phyloP scores from a whole-genome alignment of 37 sponge, comb jelly and placozoan species.

The Petrosia ficiformis region DNA sequence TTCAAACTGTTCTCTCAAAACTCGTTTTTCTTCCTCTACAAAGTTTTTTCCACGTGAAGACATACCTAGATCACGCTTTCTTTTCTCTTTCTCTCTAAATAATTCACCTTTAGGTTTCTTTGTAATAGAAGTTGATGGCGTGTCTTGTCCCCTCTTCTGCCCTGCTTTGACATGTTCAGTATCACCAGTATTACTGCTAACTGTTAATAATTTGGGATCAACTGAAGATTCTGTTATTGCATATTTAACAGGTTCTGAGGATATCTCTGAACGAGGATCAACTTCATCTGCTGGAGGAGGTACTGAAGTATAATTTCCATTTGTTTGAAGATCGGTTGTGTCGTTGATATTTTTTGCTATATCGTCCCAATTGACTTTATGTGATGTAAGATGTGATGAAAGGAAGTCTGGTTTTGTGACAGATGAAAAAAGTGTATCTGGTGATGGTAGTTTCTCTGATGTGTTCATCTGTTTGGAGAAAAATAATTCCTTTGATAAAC shows the following conservation, averaged over 20 bases:
- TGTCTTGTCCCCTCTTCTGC: not conserved
- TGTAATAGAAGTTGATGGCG: not conserved
- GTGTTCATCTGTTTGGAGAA: not conserved
- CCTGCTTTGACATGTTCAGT: conserved; percentile 13
- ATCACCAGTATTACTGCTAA: not conserved
- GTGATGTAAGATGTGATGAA: not conserved
- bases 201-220: not conserved
- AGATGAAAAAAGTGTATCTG: conserved; percentile 62
- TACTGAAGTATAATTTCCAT: conserved; percentile 29
- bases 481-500: too few species aligned
- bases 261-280: conserved; percentile 15
- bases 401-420: conserved; percentile 73
- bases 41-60: conserved; percentile 81
- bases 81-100: conserved; percentile 72
- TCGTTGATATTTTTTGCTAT: conserved; percentile 38
- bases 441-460: conserved; percentile 69
- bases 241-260: conserved; percentile 44
- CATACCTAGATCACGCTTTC: conserved; percentile 74
- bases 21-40: conserved; percentile 86
- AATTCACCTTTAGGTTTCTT: conserved; percentile 39
- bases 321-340: conserved; percentile 25
- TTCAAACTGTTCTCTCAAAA: conserved; percentile 58
- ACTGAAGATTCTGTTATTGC: not conserved
- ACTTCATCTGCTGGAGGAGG: conserved; percentile 51
- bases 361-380: conserved; percentile 66